Percentiles rank a stretch among this genome's conserved stretches.
phyloP scores from a whole-genome alignment of 2,113 vertebrate genomes.

The Dendrocopos noguchii region DNA sequence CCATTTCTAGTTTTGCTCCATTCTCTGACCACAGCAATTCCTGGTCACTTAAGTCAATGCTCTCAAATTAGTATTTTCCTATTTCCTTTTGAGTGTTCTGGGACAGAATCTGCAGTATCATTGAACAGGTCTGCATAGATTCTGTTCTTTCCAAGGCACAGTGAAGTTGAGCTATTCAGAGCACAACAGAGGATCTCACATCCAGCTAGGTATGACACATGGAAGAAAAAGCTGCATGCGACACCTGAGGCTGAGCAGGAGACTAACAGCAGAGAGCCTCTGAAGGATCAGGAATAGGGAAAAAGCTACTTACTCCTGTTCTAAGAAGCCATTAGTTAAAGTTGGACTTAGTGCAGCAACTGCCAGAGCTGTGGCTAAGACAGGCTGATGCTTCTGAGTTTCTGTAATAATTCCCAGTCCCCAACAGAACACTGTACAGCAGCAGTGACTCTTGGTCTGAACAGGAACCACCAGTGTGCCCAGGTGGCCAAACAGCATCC shows the following conservation, averaged over 20 bases:
- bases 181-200: background rate
- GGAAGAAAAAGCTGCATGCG: background rate
- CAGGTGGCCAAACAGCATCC: background rate
- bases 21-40: background rate
- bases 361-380: background rate
- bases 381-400: background rate
- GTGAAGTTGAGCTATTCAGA: background rate
- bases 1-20: too few relatives aligned
- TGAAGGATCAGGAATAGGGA: background rate
- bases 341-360: background rate
- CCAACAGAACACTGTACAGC: rapidly evolving
- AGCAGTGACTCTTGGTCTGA: background rate
- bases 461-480: background rate
- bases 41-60: background rate
- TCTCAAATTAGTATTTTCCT: background rate
- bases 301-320: background rate
- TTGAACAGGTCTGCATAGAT: background rate
- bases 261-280: background rate
- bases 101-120: background rate
- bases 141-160: background rate
- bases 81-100: background rate
- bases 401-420: background rate
- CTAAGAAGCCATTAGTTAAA: background rate
- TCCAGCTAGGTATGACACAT: background rate
- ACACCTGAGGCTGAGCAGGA: background rate